phyloP scores from a whole-genome alignment of 2,113 vertebrate species.

The Polypterus senegalus region DNA sequence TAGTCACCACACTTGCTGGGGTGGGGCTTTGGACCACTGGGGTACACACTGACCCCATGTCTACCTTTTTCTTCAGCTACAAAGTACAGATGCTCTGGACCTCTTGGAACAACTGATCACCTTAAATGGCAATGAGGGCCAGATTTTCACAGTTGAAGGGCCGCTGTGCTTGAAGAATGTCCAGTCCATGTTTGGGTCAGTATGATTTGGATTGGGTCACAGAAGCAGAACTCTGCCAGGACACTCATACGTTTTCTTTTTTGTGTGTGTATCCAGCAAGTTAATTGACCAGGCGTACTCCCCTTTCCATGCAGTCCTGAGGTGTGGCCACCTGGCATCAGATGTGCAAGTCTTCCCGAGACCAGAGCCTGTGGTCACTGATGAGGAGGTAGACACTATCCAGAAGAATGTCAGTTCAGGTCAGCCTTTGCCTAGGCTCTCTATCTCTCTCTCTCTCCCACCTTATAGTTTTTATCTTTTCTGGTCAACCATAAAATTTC shows the following conservation, averaged over 20 bases:
- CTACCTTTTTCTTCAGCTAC: slow-evolving; percentile 55
- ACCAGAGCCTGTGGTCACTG: slow-evolving; percentile 79
- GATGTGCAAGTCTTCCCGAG: slow-evolving; percentile 96
- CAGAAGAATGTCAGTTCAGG: slow-evolving; percentile 80
- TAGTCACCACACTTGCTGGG: slow-evolving; percentile 26
- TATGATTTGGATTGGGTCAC: slow-evolving; percentile 1
- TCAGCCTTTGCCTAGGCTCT: slow-evolving; percentile 31
- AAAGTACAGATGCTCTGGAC: slow-evolving; percentile 79
- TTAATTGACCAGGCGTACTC: slow-evolving; percentile 89
- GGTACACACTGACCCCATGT: background rate
- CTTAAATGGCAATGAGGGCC: slow-evolving; percentile 84
- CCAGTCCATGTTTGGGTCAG: slow-evolving; percentile 92
- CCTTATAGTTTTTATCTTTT: background rate
- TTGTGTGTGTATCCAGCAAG: slow-evolving; percentile 51
- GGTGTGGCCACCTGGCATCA: slow-evolving; percentile 85
- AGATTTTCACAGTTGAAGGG: slow-evolving; percentile 90
- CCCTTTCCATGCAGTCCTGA: slow-evolving; percentile 86
- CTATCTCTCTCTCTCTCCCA: background rate
- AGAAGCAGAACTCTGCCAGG: too few relatives aligned
- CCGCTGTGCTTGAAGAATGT: slow-evolving; percentile 91
- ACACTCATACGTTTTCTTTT: background rate
- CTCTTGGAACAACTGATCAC: slow-evolving; percentile 81
- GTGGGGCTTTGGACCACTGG: background rate
- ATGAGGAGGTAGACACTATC: slow-evolving; percentile 87
- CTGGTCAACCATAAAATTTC: background rate